Conservation (phyloP, 2,797 vertebrate species). For the Toxotes lorentzi region DNA sequence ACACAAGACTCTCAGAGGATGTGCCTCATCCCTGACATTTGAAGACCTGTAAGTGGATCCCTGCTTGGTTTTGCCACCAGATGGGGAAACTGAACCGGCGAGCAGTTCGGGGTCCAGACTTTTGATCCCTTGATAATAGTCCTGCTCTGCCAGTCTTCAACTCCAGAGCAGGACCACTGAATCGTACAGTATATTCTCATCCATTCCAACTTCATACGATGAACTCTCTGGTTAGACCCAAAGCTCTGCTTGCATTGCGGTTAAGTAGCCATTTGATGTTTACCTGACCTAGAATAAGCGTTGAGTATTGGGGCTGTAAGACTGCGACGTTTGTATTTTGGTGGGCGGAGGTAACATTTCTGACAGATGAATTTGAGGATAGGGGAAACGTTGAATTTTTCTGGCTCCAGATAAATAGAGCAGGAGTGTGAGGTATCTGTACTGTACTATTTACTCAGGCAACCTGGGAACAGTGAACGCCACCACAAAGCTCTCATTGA, state of each 20-base stretch:
- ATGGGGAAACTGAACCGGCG: conserved; percentile 57
- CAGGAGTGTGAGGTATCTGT: conserved; percentile 76
- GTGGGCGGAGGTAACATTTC: conserved; percentile 60
- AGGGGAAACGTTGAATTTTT: conserved; percentile 74
- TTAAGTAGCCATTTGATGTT: conserved; percentile 48
- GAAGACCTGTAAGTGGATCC: conserved; percentile 74
- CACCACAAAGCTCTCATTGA: conserved; percentile 86
- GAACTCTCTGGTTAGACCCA: conserved; percentile 24
- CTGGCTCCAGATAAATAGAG: conserved; percentile 79
- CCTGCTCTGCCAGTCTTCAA: conserved; percentile 8
- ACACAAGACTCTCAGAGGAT: conserved; percentile 77
- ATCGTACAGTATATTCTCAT: background rate
- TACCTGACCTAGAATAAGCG: conserved; percentile 55
- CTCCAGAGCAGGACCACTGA: conserved; percentile 6
- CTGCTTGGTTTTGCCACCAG: conserved; percentile 57
- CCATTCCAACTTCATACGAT: background rate
- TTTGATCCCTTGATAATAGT: conserved; percentile 30
- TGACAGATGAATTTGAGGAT: conserved; percentile 76
- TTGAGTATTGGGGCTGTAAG: conserved; percentile 17
- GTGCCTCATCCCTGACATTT: conserved; percentile 77
- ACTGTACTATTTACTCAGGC: conserved; percentile 81
- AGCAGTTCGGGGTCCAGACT: conserved; percentile 34
- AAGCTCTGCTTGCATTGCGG: conserved; percentile 29
- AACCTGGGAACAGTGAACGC: conserved; percentile 75
- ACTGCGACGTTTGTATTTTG: conserved; percentile 54